phyloP scores from a whole-genome alignment of 2,797 vertebrate genomes.

The Tarsius wallacei region DNA sequence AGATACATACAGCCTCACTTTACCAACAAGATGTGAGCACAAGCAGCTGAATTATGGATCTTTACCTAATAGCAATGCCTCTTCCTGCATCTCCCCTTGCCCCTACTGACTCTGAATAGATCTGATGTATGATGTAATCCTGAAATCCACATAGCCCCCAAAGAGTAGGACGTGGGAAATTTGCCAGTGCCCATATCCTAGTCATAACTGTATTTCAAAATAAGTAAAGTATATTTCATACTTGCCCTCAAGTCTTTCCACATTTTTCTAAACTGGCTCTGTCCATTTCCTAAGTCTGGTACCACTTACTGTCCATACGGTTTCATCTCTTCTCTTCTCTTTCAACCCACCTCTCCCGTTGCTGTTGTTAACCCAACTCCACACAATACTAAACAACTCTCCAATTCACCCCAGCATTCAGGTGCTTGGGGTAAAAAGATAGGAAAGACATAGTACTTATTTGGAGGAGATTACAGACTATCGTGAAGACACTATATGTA shows the following conservation, averaged over 20 bases:
- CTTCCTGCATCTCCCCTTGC: background rate
- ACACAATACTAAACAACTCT: background rate
- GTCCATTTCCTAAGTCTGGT: background rate
- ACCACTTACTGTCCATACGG: background rate
- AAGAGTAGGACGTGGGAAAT: background rate
- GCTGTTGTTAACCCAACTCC: conserved; percentile 8
- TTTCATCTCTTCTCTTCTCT: conserved; percentile 40
- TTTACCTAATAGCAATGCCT: background rate
- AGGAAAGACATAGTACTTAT: background rate
- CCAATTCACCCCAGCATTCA: background rate
- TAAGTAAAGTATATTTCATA: conserved; percentile 10
- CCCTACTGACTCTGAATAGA: background rate
- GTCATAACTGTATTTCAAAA: background rate
- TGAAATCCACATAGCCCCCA: background rate
- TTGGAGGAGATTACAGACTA: background rate
- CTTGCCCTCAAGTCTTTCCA: background rate
- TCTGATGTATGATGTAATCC: background rate
- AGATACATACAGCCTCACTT: background rate
- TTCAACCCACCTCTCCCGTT: background rate
- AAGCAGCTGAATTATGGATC: background rate
- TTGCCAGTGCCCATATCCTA: background rate
- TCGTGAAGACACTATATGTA: background rate
- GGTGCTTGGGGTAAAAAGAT: background rate
- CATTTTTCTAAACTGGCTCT: conserved; percentile 7
- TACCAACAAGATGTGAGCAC: background rate